Base-by-base conservation (phyloP, 2,888 invertebrate genomes). In the Scaptomyza flava region DNA sequence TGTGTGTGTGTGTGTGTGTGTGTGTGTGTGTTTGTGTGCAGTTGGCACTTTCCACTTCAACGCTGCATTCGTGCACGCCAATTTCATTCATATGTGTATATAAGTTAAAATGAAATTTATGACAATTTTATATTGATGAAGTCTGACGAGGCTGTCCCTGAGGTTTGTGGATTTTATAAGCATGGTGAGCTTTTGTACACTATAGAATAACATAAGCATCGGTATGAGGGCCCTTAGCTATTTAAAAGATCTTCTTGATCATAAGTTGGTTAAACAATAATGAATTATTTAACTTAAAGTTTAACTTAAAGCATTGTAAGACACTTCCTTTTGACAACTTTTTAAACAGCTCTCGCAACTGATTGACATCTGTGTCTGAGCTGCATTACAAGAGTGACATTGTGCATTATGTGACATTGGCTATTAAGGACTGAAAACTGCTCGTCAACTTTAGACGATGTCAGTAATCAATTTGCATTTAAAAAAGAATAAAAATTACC, bases 121-220 rank as follows among this genome's bases (percentile, higher is more conserved):
- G 88, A 87, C 89, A 83, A 78, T 89, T 89, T 87, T 81, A 80
- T 85, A 87, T 87, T 84, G 87, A 87, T 78, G 83, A 87, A 77
- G 81, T 58, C 81, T 77, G 83, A 50, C 76, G 75, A 45, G 80
- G 66, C 68, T 69, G 63, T 63, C 68, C 62, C 51, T 71, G 65
- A 56, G 60, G 48, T 69, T 70, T 71, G 83, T 81, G 69, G 80
- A 72, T 73, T 67, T 51, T 61, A 36, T 52, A 11, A 31, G 23
- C 52, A 65, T 42, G 59, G 59, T 54, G 30, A 31, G 53, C 14
- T 30, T 27, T 14, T n/a, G 36, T 46, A 30, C 20, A 17, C 34
- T 6, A 38, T 38, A 1, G 8, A 8, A 31, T 9, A 1, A 31
- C 9, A 1, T 31, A 9, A 31, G 2, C 8, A 2, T 8, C 9